A percentile compares a stretch with the other conserved stretches of the same genome.
These are phyloP conservation scores for Isoperla grammatica DNA, from an alignment of 2,888 invertebrate genomes.

Conservation along the genomic window DNA sequence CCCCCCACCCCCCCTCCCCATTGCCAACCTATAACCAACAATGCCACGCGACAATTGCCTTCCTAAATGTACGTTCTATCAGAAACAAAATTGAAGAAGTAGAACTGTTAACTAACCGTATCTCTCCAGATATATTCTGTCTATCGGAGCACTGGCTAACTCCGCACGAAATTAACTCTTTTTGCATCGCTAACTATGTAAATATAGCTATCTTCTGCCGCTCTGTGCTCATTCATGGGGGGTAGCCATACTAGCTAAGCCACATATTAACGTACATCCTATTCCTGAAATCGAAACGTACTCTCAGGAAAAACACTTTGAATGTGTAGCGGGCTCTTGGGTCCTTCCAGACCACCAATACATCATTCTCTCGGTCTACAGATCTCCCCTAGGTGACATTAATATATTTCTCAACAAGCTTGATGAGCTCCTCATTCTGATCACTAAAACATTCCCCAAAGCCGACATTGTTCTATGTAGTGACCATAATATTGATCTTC, in stretches of 20 bases:
- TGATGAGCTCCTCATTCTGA: neutral
- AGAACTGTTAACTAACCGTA: neutral
- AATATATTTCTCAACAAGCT: neutral
- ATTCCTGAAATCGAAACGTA: neutral
- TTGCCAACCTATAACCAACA: neutral
- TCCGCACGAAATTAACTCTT: neutral
- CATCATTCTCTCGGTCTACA: neutral
- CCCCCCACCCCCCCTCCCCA: no score
- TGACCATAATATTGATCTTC: conserved; percentile 5
- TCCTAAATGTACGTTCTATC: neutral
- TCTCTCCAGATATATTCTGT: neutral
- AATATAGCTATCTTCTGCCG: neutral
- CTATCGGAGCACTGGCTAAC: neutral
- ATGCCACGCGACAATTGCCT: neutral
- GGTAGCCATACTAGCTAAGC: neutral
- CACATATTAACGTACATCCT: neutral
- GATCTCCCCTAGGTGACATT: neutral
- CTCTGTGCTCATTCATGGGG: neutral
- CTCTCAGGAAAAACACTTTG: neutral
- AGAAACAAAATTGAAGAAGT: conserved; percentile 7
- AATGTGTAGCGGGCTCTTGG: neutral
- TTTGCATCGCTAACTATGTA: neutral
- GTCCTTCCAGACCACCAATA: no score
- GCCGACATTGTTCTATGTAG: neutral
- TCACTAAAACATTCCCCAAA: neutral